These are phyloP conservation scores for Adelosebastes latens DNA, from an alignment of 2,797 vertebrate species.

Conservation along the genomic window DNA sequence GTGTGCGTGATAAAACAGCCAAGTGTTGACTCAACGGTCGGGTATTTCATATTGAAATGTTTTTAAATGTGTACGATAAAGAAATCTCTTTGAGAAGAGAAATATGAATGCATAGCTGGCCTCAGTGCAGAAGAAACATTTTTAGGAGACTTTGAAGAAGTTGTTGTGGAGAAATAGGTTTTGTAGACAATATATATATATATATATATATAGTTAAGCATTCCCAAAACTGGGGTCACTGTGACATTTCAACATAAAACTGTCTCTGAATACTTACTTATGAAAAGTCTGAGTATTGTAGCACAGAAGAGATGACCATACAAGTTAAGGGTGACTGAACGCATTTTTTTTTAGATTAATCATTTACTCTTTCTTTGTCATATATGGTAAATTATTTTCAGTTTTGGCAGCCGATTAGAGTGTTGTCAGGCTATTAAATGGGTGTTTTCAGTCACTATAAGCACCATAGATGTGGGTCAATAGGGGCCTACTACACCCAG, in stretches of 20 bases:
- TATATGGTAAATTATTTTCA: no score
- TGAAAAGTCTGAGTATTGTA: neutral
- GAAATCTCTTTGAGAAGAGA: conserved; percentile 20
- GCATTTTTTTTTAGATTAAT: neutral
- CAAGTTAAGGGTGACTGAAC: conserved; percentile 5
- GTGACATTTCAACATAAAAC: neutral
- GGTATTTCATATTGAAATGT: conserved; percentile 56
- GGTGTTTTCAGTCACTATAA: no score
- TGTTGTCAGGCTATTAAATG: no score
- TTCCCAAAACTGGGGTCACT: neutral
- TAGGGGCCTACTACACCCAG: no score
- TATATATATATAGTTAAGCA: no score
- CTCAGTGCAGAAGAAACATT: conserved; percentile 5
- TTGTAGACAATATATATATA: neutral
- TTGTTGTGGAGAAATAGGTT: conserved; percentile 16
- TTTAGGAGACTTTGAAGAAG: conserved; percentile 19
- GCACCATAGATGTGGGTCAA: no score
- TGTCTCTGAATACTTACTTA: neutral
- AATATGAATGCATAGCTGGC: conserved; percentile 43
- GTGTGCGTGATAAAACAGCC: conserved; percentile 50
- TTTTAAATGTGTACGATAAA: conserved; percentile 41
- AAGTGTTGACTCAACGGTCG: conserved; percentile 32
- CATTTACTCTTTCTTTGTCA: no score
- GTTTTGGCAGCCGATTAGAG: no score
- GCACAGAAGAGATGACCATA: neutral